Conservation (phyloP, 2,113 vertebrate genomes). For the Otis tarda region DNA sequence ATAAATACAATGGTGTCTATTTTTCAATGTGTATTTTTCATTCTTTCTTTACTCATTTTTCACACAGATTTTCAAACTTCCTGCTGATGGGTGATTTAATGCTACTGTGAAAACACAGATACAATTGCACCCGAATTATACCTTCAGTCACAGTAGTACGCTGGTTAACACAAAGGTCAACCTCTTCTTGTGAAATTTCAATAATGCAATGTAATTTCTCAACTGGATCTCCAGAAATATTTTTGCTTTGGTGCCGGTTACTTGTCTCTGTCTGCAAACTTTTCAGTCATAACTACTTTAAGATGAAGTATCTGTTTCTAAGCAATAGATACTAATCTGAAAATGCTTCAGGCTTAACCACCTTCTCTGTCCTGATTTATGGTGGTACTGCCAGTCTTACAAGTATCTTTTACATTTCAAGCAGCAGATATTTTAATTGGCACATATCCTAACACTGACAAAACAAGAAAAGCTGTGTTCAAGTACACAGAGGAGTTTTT, state of each 20-base stretch:
- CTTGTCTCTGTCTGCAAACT: background rate
- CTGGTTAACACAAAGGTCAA: background rate
- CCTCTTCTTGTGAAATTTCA: background rate
- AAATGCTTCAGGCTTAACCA: background rate
- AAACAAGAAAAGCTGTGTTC: background rate
- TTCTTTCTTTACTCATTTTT: background rate
- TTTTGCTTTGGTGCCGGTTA: background rate
- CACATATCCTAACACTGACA: background rate
- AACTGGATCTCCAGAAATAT: background rate
- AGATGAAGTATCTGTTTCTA: background rate
- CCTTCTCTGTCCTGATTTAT: background rate
- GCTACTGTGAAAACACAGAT: background rate
- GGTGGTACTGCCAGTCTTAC: background rate
- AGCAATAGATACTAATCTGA: background rate
- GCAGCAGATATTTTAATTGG: background rate
- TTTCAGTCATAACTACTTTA: background rate
- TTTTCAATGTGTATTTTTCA: background rate
- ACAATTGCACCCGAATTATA: background rate
- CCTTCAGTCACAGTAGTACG: background rate
- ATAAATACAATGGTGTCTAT: too few relatives aligned
- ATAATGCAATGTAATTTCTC: background rate
- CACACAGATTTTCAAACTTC: background rate
- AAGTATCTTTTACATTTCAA: background rate
- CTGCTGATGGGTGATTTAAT: background rate
- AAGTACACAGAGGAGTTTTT: background rate